Conservation (phyloP, 35 echinoderm and acorn worm species). For the Heliocidaris erythrogramma region DNA sequence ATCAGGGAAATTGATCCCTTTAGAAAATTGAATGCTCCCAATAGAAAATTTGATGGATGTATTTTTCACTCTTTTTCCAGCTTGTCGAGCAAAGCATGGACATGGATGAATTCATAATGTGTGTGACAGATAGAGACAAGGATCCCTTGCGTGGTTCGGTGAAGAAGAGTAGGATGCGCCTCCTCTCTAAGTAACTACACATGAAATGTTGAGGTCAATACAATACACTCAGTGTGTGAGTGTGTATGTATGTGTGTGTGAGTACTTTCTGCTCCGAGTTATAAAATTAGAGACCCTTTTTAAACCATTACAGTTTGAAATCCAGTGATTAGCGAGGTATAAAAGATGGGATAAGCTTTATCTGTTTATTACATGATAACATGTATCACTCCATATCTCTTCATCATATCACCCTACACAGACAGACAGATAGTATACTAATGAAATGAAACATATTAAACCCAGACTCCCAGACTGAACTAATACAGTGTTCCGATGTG, state of each 20-base stretch:
- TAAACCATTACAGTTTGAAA: background rate
- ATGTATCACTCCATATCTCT: background rate
- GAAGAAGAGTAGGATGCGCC: background rate
- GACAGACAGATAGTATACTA: too few species aligned
- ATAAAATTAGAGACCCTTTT: constrained; percentile 4
- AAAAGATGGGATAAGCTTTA: background rate
- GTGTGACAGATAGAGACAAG: constrained; percentile 2
- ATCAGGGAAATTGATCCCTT: background rate
- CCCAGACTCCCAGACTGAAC: background rate
- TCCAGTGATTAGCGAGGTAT: background rate
- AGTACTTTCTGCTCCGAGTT: background rate
- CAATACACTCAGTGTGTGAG: background rate
- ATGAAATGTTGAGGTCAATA: background rate
- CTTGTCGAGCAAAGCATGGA: background rate
- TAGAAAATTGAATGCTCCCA: background rate
- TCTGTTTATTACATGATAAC: background rate
- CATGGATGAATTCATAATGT: background rate
- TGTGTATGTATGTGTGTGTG: background rate
- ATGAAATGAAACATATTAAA: too few species aligned
- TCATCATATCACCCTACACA: too few species aligned
- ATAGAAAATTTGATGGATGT: background rate
- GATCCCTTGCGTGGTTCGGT: background rate
- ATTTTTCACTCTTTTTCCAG: background rate
- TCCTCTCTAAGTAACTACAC: background rate
- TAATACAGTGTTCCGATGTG: background rate